Base-by-base conservation (phyloP, 2,888 invertebrate genomes). In the Anticlea derivata region DNA sequence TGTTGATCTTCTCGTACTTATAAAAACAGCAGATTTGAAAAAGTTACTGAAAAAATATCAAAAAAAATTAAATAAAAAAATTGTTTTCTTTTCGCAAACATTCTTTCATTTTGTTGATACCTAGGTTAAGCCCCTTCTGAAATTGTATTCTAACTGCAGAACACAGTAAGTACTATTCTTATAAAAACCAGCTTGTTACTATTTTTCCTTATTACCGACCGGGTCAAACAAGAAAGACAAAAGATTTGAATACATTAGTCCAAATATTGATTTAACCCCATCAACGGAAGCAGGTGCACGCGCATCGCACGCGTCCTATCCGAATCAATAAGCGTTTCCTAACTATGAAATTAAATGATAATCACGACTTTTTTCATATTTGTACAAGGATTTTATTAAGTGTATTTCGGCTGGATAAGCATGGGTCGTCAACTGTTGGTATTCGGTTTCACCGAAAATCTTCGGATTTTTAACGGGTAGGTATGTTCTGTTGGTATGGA, bases 271-370 rank as follows among this genome's bases (percentile, higher is more conserved):
- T 86, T 89, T 88, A 90, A 90, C 89, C 88, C 90, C 79, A 86
- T 88, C 87, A 78, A 68, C 80, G 89, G 88, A 89, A 86, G 90
- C 89, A 88, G 89, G 88, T 89, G 90, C 68, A 50, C 37, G 61
- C 69, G 84, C 88, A 83, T 83, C 73, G 86, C 88, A 86, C 86
- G 87, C 83, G 87, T 76, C 71, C 70, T 67, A 67, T 75, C 70
- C 68, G 76, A 83, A 80, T 83, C 87, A 86, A 85, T 88, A 84
- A 86, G 78, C 79, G 83, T 82, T 80, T 75, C 80, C 76, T 76
- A 81, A 80, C 88, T 89, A 89, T 88, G 88, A 90, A 90, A 90
- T 89, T 89, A 89, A 90, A 90, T 90, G 89, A 87, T 89, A 89
- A 89, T 89, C 87, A 86, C 77, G 57, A 74, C 78, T 82, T 86